A percentile compares a stretch with the other conserved stretches of the same genome.
These are phyloP conservation scores for Eospalax fontanierii DNA, from an alignment of 2,797 vertebrate species.

Conservation along the genomic window DNA sequence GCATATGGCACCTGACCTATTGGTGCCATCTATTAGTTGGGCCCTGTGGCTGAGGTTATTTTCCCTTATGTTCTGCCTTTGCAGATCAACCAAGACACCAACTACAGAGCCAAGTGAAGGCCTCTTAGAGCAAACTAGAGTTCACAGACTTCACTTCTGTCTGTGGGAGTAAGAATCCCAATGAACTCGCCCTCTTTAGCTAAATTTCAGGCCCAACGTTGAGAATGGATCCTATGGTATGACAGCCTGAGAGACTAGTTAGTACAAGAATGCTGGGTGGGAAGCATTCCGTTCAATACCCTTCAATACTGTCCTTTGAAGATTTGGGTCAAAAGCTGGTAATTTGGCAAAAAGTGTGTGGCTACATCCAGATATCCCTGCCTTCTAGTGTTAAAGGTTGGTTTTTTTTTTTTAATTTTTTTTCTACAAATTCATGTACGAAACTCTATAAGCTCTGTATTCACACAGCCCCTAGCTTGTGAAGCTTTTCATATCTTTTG, in stretches of 20 bases:
- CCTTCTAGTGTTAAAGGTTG: background rate
- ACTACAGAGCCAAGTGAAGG: background rate
- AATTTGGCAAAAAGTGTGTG: background rate
- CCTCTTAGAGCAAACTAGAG: background rate
- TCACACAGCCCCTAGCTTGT: background rate
- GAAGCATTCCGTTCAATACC: background rate
- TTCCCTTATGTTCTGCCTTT: background rate
- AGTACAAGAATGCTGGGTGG: background rate
- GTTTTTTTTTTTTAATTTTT: background rate
- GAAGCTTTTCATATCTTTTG: constrained; percentile 50
- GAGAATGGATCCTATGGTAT: background rate
- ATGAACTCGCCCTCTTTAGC: background rate
- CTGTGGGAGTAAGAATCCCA: background rate
- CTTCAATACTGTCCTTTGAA: background rate
- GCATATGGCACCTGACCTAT: background rate
- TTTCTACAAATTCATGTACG: constrained; percentile 25
- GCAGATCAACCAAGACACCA: background rate
- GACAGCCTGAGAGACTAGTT: background rate
- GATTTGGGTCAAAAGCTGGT: background rate
- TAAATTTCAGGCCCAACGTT: constrained; percentile 43
- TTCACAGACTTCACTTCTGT: background rate
- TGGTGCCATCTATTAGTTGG: background rate
- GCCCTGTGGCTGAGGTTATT: background rate
- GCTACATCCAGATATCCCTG: background rate
- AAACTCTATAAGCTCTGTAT: background rate